A percentile compares a stretch with the other conserved stretches of the same genome.
Evolutionary conservation across 2,113 vertebrate genomes (phyloP).

Genomic region (Origma solitaria): DNA sequence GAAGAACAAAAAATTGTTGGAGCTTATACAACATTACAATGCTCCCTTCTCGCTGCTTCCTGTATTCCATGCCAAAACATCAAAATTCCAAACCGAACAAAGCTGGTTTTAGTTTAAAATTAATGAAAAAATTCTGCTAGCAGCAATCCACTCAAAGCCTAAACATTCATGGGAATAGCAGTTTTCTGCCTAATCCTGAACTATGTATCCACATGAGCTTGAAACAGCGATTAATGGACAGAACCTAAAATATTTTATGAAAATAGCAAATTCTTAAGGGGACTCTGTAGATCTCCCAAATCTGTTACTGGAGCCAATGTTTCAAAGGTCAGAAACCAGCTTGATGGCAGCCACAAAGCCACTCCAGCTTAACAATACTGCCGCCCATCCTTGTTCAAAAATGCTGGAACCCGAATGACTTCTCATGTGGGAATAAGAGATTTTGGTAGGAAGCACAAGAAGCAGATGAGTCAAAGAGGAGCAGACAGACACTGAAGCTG

Average conservation of each 20-base stretch:
- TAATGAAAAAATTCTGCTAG: background rate
- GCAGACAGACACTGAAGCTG: background rate
- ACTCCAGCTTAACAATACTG: background rate
- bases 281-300: background rate
- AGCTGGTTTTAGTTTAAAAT: background rate
- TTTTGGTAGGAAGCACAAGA: background rate
- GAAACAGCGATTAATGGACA: background rate
- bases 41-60: background rate
- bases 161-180: background rate
- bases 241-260: background rate
- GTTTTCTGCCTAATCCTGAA: background rate
- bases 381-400: background rate
- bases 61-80: background rate
- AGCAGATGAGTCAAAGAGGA: background rate
- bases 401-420: background rate
- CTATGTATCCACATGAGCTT: background rate
- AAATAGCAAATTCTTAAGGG: background rate
- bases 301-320: background rate
- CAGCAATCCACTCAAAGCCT: background rate
- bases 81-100: background rate
- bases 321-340: conserved; percentile 10
- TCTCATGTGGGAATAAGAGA: background rate
- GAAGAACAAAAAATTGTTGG: background rate
- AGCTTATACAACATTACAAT: background rate
- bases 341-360: background rate